Evolutionary conservation across 64 coral and sea anemone species (phyloP).

Genomic region (Trachythela sp.): DNA sequence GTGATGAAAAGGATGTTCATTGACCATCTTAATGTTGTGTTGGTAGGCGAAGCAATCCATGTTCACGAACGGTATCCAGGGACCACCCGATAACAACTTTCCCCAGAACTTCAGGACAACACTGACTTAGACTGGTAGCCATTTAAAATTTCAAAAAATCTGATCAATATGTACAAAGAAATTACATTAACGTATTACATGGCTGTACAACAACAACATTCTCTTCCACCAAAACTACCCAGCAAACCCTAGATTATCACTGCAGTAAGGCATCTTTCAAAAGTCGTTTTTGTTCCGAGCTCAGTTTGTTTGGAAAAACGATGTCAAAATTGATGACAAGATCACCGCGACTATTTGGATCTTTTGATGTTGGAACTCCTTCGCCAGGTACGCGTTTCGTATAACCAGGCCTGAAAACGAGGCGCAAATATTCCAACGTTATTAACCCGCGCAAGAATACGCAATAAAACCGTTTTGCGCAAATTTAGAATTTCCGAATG

Average conservation of each 20-base stretch:
- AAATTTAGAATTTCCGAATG: no score
- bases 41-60: no score
- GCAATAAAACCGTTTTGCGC: no score
- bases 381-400: conserved; percentile 76
- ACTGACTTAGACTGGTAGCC: no score
- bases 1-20: no score
- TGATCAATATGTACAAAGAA: no score
- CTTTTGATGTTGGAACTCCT: conserved; percentile 84
- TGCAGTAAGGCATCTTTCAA: conserved; percentile 89
- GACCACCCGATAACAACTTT: neutral
- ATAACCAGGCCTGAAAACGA: conserved; percentile 72
- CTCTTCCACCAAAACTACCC: neutral
- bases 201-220: no score
- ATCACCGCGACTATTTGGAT: conserved; percentile 66
- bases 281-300: conserved; percentile 89
- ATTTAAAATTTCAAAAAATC: no score
- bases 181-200: no score
- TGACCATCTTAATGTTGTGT: no score
- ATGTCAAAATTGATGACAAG: conserved; percentile 94
- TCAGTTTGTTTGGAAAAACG: conserved; percentile 81
- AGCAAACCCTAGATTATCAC: neutral
- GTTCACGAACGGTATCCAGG: no score
- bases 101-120: neutral
- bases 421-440: neutral
- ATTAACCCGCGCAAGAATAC: no score